phyloP scores from a whole-genome alignment of 2,888 invertebrate genomes.

The Camponotus fellah region DNA sequence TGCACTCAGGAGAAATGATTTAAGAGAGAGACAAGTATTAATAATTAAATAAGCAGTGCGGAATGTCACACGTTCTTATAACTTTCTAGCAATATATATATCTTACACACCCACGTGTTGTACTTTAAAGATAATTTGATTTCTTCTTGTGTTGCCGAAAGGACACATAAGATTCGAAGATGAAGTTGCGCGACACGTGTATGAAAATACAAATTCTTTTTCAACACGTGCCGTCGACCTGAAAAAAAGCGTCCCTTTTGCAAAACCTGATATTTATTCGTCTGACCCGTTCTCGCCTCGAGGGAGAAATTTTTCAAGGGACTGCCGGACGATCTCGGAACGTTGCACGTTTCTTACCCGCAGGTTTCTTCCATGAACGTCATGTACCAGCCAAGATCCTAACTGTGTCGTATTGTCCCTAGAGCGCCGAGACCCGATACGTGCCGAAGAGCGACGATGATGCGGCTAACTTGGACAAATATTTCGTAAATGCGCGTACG shows the following conservation, averaged over 20 bases:
- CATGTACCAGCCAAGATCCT: neutral
- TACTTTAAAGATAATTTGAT: neutral
- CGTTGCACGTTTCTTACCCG: neutral
- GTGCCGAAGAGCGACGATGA: neutral
- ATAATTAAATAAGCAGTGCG: neutral
- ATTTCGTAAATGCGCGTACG: conserved; percentile 27
- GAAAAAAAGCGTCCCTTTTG: neutral
- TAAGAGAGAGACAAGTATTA: neutral
- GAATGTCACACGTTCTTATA: neutral
- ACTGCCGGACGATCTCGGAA: neutral
- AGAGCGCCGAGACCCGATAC: neutral
- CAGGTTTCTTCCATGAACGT: neutral
- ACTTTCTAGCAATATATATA: neutral
- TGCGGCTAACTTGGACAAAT: conserved; percentile 22
- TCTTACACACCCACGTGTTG: neutral
- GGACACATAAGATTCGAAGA: neutral
- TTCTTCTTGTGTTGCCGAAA: neutral
- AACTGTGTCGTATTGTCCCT: conserved; percentile 1
- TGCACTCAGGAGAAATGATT: neutral
- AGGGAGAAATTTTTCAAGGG: conserved; percentile 19
- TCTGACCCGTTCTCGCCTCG: neutral
- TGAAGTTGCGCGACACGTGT: neutral
- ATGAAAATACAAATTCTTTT: neutral
- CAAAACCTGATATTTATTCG: neutral
- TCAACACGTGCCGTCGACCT: neutral